A percentile compares a stretch with the other conserved stretches of the same genome.
phyloP scores from a whole-genome alignment of 1,140 invertebrate species.

The Fopius arisanus region DNA sequence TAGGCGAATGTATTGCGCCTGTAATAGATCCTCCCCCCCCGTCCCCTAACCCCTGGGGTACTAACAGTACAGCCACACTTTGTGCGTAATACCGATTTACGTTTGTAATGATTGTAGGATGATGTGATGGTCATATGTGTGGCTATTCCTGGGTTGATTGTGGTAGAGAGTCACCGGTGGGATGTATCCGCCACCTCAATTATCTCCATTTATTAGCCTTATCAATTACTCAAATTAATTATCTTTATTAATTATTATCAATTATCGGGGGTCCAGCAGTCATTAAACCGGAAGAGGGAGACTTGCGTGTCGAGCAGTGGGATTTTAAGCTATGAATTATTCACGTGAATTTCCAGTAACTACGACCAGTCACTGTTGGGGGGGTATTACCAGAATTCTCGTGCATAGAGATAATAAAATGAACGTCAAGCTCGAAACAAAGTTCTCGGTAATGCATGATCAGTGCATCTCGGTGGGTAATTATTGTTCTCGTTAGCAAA shows the following conservation, averaged over 20 bases:
- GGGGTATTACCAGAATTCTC: neutral
- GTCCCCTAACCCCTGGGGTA: no score
- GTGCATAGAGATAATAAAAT: neutral
- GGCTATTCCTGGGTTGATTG: neutral
- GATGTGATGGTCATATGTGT: neutral
- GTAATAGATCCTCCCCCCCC: conserved; percentile 40
- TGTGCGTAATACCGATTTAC: neutral
- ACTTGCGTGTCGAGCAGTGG: neutral
- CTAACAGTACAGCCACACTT: neutral
- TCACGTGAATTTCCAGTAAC: neutral
- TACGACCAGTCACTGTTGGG: neutral
- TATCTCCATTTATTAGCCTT: neutral
- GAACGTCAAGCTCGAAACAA: neutral
- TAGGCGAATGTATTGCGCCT: conserved; percentile 37
- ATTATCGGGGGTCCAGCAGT: neutral
- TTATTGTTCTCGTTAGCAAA: neutral
- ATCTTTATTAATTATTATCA: neutral
- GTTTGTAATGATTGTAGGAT: neutral
- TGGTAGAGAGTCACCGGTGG: neutral
- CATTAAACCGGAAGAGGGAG: neutral
- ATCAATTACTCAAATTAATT: neutral
- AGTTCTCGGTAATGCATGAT: neutral
- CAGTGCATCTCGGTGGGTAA: neutral
- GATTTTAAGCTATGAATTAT: neutral
- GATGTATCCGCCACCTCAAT: neutral